These are phyloP conservation scores for Anoplius nigerrimus DNA, from an alignment of 2,888 invertebrate species.

Conservation along the genomic window DNA sequence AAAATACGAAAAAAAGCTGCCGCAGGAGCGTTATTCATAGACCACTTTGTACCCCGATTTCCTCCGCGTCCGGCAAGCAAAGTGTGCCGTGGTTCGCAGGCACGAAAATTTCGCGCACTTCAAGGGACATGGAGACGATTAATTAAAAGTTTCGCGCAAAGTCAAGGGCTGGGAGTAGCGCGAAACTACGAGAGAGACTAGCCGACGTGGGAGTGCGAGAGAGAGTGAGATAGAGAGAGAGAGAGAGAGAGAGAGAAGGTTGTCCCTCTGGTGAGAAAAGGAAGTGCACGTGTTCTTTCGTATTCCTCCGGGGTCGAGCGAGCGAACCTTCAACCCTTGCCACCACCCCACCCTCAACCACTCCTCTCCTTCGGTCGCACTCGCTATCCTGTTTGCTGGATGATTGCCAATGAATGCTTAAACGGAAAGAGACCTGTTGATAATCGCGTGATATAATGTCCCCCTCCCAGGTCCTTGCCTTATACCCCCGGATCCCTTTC, in stretches of 20 bases:
- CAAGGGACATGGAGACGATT: constrained; percentile 10
- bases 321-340: constrained; percentile 2
- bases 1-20: too few species aligned
- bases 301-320: neutral
- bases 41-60: too few species aligned
- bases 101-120: constrained; percentile 17
- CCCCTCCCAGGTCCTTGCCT: constrained; percentile 29
- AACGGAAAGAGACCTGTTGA: constrained; percentile 71
- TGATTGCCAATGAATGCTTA: constrained; percentile 72
- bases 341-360: neutral
- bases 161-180: neutral
- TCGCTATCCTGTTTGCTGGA: constrained; percentile 51
- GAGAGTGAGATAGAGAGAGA: neutral
- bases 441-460: constrained; percentile 59
- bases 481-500: neutral
- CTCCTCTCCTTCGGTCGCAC: neutral
- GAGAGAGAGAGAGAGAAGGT: neutral
- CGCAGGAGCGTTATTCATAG: too few species aligned
- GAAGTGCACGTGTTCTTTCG: neutral
- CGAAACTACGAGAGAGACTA: neutral
- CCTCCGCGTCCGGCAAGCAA: too few species aligned
- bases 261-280: neutral
- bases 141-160: constrained; percentile 7
- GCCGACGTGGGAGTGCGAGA: neutral
- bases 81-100: too few species aligned